Base-by-base conservation (phyloP, 2,113 vertebrate genomes). In the Haliaeetus leucogaster region DNA sequence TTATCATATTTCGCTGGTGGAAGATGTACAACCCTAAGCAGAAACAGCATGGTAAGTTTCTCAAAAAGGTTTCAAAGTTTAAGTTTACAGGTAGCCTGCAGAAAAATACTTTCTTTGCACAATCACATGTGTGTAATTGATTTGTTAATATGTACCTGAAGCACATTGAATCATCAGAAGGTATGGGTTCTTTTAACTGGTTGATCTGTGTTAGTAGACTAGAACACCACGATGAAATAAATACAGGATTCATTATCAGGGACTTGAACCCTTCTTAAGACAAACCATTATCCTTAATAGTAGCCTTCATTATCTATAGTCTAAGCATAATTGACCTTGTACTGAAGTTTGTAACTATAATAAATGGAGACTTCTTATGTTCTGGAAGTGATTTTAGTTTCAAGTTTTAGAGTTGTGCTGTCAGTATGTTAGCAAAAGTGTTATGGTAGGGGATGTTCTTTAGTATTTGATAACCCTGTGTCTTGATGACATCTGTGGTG, bases 1-100 rank as follows among this genome's bases (percentile, higher is more conserved):
- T 99, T 95, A 98, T 99, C 96, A 99, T 99, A 98, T 99, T 99
- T 98, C 99, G 99, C 25, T 99, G 99, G 99, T 99, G 99, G 99
- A 99, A 99, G 98, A 99, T 99, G 99, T 99, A 99, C 96, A 99
- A 99, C 97, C 99, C 99, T 50, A 99, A 99, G 95, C 99, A 99
- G 96, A 99, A 99, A 66, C 99, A 99, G 91, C 99, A 99, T 15
- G 99, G 99, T 99, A 97, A 98, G 99, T 97, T 92, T 95, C 76
- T 53, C 43, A 43, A 15, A 79, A 94, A 48, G 16, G 6, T 79
- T 83, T 89, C 34, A 10, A 87, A 43, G 22, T 48, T 78, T 50
- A 22, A 55, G 21, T 70, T 79, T 76, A 40, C 10, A 53, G 23
- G 32, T 55, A 48, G 20, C 6, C 43, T 45, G 11, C 43, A 71